These are phyloP conservation scores for Caretta caretta DNA, from an alignment of 2,113 vertebrate genomes.

Conservation along the genomic window DNA sequence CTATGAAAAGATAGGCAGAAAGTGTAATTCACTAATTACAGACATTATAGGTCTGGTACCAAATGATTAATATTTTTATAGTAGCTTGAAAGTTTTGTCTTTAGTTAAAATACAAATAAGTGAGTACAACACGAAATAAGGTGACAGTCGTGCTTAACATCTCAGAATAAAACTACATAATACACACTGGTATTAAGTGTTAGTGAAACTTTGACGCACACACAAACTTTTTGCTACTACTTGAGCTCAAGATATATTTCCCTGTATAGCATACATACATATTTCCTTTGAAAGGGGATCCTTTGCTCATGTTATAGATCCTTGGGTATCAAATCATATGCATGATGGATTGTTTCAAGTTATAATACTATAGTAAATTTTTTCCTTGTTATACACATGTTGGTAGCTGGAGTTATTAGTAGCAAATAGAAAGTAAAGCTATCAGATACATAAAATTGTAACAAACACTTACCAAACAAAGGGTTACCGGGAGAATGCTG, in stretches of 20 bases:
- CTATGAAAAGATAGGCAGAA: conserved; percentile 1
- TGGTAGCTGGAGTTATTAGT: conserved; percentile 21
- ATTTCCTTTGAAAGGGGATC: background rate
- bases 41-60: background rate
- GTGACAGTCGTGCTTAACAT: background rate
- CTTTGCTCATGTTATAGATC: background rate
- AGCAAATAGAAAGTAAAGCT: background rate
- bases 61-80: too few species aligned
- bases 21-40: background rate
- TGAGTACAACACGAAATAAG: background rate
- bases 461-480: conserved; percentile 76
- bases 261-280: background rate
- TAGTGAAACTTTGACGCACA: background rate
- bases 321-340: background rate
- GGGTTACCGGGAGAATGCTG: conserved; percentile 78
- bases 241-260: background rate
- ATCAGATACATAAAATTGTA: conserved; percentile 48
- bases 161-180: background rate
- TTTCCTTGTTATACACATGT: background rate
- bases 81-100: background rate
- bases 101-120: background rate
- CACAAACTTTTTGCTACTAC: background rate
- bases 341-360: background rate
- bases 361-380: background rate
- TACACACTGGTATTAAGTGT: background rate